phyloP scores from a whole-genome alignment of 2,797 vertebrate species.

The Margarornis squamiger region DNA sequence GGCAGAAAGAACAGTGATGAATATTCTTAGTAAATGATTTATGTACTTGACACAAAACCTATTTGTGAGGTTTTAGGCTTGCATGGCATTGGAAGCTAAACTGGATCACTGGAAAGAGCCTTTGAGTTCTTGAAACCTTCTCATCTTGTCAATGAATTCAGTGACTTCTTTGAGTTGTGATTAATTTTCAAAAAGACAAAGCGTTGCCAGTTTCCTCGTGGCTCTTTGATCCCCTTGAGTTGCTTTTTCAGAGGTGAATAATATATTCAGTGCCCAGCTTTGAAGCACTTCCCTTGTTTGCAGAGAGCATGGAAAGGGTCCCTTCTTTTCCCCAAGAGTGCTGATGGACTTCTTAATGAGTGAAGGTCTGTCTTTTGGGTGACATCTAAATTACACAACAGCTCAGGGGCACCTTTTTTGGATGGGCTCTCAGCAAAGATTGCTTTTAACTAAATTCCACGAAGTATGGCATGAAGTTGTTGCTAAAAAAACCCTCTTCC shows the following conservation, averaged over 20 bases:
- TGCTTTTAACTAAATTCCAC: neutral
- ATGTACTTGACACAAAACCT: neutral
- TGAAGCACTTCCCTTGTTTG: conserved; percentile 1
- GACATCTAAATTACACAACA: neutral
- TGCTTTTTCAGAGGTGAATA: neutral
- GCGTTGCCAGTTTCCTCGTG: neutral
- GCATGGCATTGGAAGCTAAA: neutral
- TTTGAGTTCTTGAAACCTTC: neutral
- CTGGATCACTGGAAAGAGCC: neutral
- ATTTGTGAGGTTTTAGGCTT: neutral
- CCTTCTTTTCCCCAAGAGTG: neutral
- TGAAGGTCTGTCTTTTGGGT: neutral
- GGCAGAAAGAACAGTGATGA: neutral
- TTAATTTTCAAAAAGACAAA: neutral
- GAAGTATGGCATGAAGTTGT: neutral
- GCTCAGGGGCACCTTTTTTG: neutral
- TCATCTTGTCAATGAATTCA: neutral
- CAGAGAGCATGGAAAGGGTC: neutral
- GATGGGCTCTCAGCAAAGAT: neutral
- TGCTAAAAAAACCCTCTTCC: neutral
- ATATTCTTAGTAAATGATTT: neutral
- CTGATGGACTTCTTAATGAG: conserved; percentile 34
- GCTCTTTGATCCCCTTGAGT: neutral
- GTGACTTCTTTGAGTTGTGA: neutral
- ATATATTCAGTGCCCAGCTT: neutral